phyloP scores from a whole-genome alignment of 2,888 invertebrate species.

The Nysson spinosus region DNA sequence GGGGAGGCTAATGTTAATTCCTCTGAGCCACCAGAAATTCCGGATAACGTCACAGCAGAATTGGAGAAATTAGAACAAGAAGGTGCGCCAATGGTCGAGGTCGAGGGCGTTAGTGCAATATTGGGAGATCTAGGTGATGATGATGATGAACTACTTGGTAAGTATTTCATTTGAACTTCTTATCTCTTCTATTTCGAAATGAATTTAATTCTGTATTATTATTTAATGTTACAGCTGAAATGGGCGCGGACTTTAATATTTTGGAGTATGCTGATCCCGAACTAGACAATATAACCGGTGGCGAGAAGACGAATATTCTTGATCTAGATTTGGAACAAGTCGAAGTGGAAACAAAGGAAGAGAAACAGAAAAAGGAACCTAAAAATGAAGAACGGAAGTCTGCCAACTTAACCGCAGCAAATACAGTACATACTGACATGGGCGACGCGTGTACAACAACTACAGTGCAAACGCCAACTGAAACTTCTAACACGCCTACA shows the following conservation, averaged over 20 bases:
- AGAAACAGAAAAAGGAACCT: constrained; percentile 77
- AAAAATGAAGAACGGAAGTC: constrained; percentile 69
- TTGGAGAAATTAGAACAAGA: constrained; percentile 85
- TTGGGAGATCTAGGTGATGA: constrained; percentile 90
- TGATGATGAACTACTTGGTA: constrained; percentile 88
- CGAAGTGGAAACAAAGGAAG: constrained; percentile 83
- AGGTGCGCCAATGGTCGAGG: constrained; percentile 80
- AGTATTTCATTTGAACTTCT: constrained; percentile 14
- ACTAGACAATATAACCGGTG: constrained; percentile 87
- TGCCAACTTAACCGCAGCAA: constrained; percentile 55
- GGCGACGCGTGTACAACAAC: constrained; percentile 54
- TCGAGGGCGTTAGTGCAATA: constrained; percentile 87
- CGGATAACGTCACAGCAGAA: constrained; percentile 84
- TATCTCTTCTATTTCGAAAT: not conserved
- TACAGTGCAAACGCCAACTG: constrained; percentile 58
- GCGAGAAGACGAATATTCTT: constrained; percentile 90
- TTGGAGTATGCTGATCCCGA: constrained; percentile 97
- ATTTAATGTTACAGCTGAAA: constrained; percentile 83
- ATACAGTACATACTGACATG: constrained; percentile 58
- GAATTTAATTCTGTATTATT: no score
- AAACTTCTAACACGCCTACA: constrained; percentile 60
- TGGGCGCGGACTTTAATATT: constrained; percentile 96
- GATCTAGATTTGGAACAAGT: constrained; percentile 91
- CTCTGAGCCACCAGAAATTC: constrained; percentile 80
- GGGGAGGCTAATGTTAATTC: constrained; percentile 65